These are phyloP conservation scores for Eupsilia transversa DNA, from an alignment of 2,888 invertebrate species.

Conservation along the genomic window DNA sequence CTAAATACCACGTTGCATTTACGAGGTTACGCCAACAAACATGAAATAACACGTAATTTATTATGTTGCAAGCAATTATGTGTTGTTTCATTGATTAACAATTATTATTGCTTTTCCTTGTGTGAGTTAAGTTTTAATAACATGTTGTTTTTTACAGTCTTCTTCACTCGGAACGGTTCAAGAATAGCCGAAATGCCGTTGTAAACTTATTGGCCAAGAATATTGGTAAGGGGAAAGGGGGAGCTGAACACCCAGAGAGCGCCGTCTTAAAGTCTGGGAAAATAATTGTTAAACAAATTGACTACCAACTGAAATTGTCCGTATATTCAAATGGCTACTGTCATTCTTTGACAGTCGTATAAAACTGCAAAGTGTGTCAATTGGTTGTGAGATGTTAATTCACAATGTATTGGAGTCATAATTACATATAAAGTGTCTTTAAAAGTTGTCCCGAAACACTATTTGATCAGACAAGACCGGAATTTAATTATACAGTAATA, in stretches of 20 bases:
- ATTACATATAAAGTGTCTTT: background rate
- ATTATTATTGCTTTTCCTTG: constrained; percentile 36
- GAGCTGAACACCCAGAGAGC: background rate
- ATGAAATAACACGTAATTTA: constrained; percentile 56
- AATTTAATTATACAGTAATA: background rate
- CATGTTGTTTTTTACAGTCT: background rate
- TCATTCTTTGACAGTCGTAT: background rate
- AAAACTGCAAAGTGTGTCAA: background rate
- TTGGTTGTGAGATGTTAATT: background rate
- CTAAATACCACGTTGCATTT: constrained; percentile 34
- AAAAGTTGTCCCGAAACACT: background rate
- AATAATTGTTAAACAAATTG: background rate
- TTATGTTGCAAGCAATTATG: constrained; percentile 45
- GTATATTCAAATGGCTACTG: background rate
- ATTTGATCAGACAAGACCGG: background rate
- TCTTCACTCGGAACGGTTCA: background rate
- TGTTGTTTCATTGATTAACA: constrained; percentile 36
- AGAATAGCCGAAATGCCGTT: too few relatives aligned
- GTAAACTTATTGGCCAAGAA: background rate
- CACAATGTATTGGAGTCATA: background rate
- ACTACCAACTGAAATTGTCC: background rate
- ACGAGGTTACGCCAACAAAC: constrained; percentile 22
- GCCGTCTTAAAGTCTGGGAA: background rate
- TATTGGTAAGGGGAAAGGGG: background rate
- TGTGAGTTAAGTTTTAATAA: constrained; percentile 5